phyloP scores from a whole-genome alignment of 2,113 vertebrate genomes.

The Eptesicus fuscus region DNA sequence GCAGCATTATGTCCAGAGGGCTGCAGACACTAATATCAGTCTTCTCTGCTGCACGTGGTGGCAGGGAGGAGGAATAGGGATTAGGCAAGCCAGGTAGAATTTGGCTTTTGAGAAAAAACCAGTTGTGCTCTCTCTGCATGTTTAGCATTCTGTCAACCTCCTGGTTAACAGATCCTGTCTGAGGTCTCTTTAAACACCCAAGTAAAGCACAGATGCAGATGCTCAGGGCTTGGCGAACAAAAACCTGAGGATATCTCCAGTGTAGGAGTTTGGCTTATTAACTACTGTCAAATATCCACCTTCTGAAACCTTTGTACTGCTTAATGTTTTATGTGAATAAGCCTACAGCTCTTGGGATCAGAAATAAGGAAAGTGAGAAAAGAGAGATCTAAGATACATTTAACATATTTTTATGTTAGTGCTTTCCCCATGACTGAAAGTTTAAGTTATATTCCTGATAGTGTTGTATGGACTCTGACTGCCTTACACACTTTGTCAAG shows the following conservation, averaged over 20 bases:
- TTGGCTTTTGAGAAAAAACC: conserved; percentile 30
- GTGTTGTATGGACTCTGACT: neutral
- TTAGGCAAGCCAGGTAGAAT: conserved; percentile 55
- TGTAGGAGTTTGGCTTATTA: conserved; percentile 52
- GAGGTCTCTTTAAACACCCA: conserved; percentile 44
- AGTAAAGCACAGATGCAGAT: conserved; percentile 50
- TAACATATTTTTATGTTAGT: neutral
- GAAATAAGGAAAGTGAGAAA: conserved; percentile 30
- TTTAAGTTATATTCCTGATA: neutral
- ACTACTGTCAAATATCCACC: conserved; percentile 49
- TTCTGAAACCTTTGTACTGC: conserved; percentile 50
- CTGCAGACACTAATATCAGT: conserved; percentile 69
- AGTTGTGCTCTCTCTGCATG: conserved; percentile 43
- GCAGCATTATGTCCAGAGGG: neutral
- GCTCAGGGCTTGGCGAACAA: conserved; percentile 48
- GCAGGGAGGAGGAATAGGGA: conserved; percentile 63
- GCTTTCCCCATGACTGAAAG: neutral
- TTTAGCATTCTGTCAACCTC: conserved; percentile 67
- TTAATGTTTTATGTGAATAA: conserved; percentile 49
- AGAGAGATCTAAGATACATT: neutral
- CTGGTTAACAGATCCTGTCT: conserved; percentile 34
- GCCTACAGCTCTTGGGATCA: neutral
- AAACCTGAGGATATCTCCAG: conserved; percentile 16
- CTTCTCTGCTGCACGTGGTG: conserved; percentile 50
- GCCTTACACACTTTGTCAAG: neutral